Conservation (phyloP, 2,888 invertebrate species). For the Argyra leucocephala region DNA sequence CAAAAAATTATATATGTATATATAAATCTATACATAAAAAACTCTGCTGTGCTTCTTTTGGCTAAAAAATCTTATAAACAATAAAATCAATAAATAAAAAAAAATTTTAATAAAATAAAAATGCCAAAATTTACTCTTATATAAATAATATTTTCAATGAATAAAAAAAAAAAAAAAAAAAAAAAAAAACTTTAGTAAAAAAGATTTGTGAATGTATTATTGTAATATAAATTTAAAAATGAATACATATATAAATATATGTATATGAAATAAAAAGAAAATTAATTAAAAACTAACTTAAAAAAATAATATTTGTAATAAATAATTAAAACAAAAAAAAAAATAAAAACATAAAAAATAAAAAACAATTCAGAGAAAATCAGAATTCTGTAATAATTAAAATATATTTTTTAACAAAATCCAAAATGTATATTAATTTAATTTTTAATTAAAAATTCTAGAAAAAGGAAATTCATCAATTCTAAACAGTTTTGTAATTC, state of each 20-base stretch:
- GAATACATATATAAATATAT: neutral
- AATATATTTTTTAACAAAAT: too few relatives aligned
- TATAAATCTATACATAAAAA: neutral
- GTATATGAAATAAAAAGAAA: neutral
- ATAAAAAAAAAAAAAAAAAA: neutral
- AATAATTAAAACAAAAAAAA: too few relatives aligned
- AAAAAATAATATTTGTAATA: too few relatives aligned
- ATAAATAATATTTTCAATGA: neutral
- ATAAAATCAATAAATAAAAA: neutral
- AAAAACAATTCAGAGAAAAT: too few relatives aligned
- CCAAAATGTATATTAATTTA: too few relatives aligned
- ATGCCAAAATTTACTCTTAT: constrained; percentile 1
- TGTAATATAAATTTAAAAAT: neutral
- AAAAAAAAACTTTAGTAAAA: neutral
- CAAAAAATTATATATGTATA: too few relatives aligned
- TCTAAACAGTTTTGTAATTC: too few relatives aligned
- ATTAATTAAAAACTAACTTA: neutral
- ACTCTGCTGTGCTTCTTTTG: constrained; percentile 1
- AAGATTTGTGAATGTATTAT: neutral
- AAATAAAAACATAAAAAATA: too few relatives aligned
- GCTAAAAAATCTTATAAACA: neutral
- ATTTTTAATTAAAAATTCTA: too few relatives aligned
- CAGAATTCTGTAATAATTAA: too few relatives aligned
- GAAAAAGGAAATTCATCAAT: too few relatives aligned
- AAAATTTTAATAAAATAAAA: neutral